phyloP scores from a whole-genome alignment of 2,797 vertebrate genomes.

The Xiphophorus birchmanni region DNA sequence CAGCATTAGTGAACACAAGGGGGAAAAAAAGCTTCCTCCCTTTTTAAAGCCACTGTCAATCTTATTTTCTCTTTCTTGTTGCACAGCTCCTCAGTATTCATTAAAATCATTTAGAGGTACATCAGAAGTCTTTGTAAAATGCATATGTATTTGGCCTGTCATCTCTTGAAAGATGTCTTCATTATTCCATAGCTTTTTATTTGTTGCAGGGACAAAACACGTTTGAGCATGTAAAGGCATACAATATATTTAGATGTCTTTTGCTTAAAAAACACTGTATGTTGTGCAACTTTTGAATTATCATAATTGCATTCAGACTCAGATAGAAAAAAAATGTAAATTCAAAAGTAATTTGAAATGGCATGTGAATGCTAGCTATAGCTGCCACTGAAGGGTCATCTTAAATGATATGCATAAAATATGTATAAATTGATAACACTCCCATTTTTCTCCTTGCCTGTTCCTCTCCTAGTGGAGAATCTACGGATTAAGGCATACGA shows the following conservation, averaged over 20 bases:
- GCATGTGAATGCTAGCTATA: slow-evolving; percentile 49
- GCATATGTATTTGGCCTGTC: slow-evolving; percentile 77
- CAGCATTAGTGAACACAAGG: slow-evolving; percentile 68
- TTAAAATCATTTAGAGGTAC: slow-evolving; percentile 83
- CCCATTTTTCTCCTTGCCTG: slow-evolving; percentile 70
- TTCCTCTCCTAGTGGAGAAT: slow-evolving; percentile 83
- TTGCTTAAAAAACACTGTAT: slow-evolving; percentile 33
- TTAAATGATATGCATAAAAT: slow-evolving; percentile 79
- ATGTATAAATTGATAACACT: slow-evolving; percentile 80
- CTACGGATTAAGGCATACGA: slow-evolving; percentile 76
- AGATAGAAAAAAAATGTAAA: slow-evolving; percentile 23
- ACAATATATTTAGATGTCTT: slow-evolving; percentile 61
- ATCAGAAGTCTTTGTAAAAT: slow-evolving; percentile 76
- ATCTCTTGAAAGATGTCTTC: slow-evolving; percentile 76
- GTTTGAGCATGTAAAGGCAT: slow-evolving; percentile 39
- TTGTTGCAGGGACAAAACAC: slow-evolving; percentile 54
- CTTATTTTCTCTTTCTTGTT: slow-evolving; percentile 79
- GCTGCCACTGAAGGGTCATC: slow-evolving; percentile 65
- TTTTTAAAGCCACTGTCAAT: slow-evolving; percentile 81
- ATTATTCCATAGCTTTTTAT: slow-evolving; percentile 62
- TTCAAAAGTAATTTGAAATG: slow-evolving; percentile 45
- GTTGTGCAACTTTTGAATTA: slow-evolving; percentile 34
- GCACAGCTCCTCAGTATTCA: slow-evolving; percentile 75
- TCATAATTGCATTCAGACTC: slow-evolving; percentile 18
- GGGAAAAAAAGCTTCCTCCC: slow-evolving; percentile 67